Percentiles rank a stretch among this genome's conserved stretches.
phyloP scores from a whole-genome alignment of 1,140 invertebrate genomes.

The Trachymyrmex septentrionalis region DNA sequence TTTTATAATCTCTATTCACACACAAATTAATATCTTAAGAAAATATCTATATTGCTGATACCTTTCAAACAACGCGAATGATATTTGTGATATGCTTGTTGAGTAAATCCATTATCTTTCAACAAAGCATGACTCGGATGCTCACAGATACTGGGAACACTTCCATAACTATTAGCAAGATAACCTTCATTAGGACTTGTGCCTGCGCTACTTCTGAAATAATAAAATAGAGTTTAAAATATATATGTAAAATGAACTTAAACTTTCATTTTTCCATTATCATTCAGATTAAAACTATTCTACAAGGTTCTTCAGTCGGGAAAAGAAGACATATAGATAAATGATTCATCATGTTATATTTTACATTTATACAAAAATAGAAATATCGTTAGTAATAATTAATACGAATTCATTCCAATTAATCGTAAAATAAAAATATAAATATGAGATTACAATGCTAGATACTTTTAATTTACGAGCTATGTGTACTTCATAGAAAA shows the following conservation, averaged over 20 bases:
- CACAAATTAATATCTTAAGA: conserved; percentile 26
- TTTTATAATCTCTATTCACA: conserved; percentile 14
- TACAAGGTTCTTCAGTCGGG: conserved; percentile 39
- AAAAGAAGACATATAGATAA: conserved; percentile 49
- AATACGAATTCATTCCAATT: neutral
- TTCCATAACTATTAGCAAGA: conserved; percentile 91
- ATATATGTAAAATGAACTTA: neutral
- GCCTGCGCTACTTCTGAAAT: conserved; percentile 90
- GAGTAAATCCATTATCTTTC: conserved; percentile 99
- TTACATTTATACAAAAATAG: neutral
- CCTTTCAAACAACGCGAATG: conserved; percentile 97
- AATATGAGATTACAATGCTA: neutral
- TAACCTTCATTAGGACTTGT: conserved; percentile 90
- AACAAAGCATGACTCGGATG: conserved; percentile 98
- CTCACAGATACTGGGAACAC: conserved; percentile 94
- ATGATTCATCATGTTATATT: conserved; percentile 14
- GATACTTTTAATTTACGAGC: neutral
- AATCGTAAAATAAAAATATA: neutral
- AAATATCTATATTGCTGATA: conserved; percentile 26
- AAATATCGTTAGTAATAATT: neutral
- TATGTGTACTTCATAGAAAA: neutral
- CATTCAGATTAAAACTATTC: conserved; percentile 33
- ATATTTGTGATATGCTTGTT: conserved; percentile 98
- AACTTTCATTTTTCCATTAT: conserved; percentile 5
- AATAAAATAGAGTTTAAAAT: conserved; percentile 32